Percentiles rank a stretch among this genome's conserved stretches.
Evolutionary conservation across 2,888 invertebrate genomes (phyloP).

Genomic region (Thecocarcelia acutangulata): DNA sequence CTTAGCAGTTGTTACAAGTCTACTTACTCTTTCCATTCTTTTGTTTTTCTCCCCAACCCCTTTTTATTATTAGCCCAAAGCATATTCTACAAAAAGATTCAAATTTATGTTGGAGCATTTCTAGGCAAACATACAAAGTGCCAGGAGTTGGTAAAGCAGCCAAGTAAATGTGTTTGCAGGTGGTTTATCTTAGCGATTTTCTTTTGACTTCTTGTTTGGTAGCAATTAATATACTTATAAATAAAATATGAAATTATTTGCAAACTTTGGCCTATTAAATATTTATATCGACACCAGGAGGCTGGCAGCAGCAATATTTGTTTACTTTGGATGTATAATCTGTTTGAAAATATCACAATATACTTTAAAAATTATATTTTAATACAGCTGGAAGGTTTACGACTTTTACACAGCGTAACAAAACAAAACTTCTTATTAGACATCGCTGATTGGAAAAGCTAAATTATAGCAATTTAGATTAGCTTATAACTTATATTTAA

Average conservation of each 20-base stretch:
- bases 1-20: conserved; percentile 18
- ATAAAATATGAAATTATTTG: conserved; percentile 57
- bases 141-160: conserved; percentile 35
- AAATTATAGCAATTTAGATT: too few species aligned
- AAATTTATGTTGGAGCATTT: conserved; percentile 25
- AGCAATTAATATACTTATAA: conserved; percentile 56
- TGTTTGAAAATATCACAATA: too few species aligned
- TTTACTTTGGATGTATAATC: too few species aligned
- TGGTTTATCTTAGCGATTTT: conserved; percentile 11
- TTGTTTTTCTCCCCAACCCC: too few species aligned
- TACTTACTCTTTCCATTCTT: conserved; percentile 25
- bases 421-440: too few species aligned
- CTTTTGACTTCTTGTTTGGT: conserved; percentile 21
- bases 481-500: too few species aligned
- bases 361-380: too few species aligned
- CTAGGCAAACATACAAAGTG: conserved; percentile 41
- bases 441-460: too few species aligned
- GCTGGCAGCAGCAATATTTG: not conserved
- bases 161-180: conserved; percentile 25
- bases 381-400: too few species aligned
- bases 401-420: too few species aligned
- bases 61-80: conserved; percentile 53
- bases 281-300: conserved; percentile 29
- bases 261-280: conserved; percentile 41
- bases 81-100: conserved; percentile 54